A percentile compares a stretch with the other conserved stretches of the same genome.
Evolutionary conservation across 1,140 invertebrate genomes (phyloP).

Genomic region (Hestina assimilis): DNA sequence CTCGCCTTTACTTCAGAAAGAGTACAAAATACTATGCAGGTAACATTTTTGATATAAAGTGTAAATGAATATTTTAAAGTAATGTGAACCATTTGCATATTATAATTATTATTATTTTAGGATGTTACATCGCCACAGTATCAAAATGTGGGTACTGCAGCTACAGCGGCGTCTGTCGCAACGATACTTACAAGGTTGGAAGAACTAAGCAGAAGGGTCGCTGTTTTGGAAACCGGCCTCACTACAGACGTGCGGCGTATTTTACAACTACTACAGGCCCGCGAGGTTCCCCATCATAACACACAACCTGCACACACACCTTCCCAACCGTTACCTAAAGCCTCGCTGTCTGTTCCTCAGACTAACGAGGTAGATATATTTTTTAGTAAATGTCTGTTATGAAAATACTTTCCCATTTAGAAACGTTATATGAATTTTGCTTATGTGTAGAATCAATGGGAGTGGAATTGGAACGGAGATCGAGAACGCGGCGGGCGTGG

Average conservation of each 20-base stretch:
- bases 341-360: slow-evolving; percentile 69
- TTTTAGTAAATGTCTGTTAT: no score
- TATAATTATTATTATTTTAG: slow-evolving; percentile 29
- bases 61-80: no score
- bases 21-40: slow-evolving; percentile 50
- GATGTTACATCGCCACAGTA: slow-evolving; percentile 69
- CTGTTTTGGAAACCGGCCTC: slow-evolving; percentile 82
- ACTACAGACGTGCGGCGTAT: slow-evolving; percentile 84
- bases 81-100: neutral
- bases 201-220: slow-evolving; percentile 81
- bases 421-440: neutral
- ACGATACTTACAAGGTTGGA: slow-evolving; percentile 80
- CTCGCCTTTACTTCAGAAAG: slow-evolving; percentile 53
- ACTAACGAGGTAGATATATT: slow-evolving; percentile 49
- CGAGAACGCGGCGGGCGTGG: slow-evolving; percentile 41
- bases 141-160: slow-evolving; percentile 63
- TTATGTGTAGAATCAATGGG: slow-evolving; percentile 49
- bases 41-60: no score
- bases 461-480: slow-evolving; percentile 66
- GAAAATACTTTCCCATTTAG: no score
- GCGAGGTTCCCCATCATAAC: slow-evolving; percentile 72
- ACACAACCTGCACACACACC: slow-evolving; percentile 56
- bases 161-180: slow-evolving; percentile 51
- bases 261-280: slow-evolving; percentile 81
- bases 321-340: slow-evolving; percentile 58